Evolutionary conservation across 2,888 invertebrate genomes (phyloP), one percentile per base, ranked within the genome.

Genomic region (Rhingia rostrata): DNA sequence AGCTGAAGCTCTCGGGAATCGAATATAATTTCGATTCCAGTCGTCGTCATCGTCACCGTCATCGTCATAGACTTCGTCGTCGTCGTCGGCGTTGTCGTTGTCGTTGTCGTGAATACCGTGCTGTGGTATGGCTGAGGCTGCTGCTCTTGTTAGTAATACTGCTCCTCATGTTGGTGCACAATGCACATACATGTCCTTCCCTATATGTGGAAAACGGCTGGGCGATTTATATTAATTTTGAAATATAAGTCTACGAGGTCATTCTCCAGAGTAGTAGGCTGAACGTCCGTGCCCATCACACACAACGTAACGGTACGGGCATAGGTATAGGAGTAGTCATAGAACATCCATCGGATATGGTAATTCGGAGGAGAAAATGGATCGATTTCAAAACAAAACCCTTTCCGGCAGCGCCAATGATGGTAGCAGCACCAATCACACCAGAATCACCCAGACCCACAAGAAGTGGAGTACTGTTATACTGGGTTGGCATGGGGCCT

Each of bases 201-300:
- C 33, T 64, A 56, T 43, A 30, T 51, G 66, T 33, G 47, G 72
- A 33, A 49, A 43, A 56, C 51, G 58, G 79, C 66, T 82, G 82
- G 79, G 80, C 78, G 86, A 84, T 86, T 86, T 86, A 86, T 86
- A 86, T 86, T 86, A 86, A 86, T 86, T 86, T 86, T 86, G 86
- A 86, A 86, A 86, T 86, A 86, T 86, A 86, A 86, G 86, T 86
- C 86, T 81, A 82, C 86, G 78, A 79, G 84, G 85, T 78, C 80
- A 80, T 78, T 81, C 61, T 86, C 79, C 63, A 78, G 81, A 77
- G 77, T 72, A 82, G 78, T 75, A 78, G 85, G 78, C 81, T 82
- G 69, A 64, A 60, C 64, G 79, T 79, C 69, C 58, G 12, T 73
- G 58, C 51, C 60, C 49, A 61, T 51, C 51, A 41, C n/a, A 30